Evolutionary conservation across 2,888 invertebrate genomes (phyloP).

Genomic region (Lochmaea capreae): DNA sequence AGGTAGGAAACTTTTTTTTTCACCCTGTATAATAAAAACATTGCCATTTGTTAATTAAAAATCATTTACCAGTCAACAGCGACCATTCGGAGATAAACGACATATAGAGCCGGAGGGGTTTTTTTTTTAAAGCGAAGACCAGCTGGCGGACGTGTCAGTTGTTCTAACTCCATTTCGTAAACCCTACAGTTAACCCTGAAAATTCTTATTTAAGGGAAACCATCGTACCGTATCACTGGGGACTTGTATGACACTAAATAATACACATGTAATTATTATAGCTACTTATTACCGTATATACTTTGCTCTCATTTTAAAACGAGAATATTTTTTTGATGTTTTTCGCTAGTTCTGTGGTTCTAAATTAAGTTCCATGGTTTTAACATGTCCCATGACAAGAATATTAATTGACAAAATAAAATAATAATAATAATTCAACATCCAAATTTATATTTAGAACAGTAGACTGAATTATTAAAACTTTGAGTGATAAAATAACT

Average conservation of each 20-base stretch:
- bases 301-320: no score
- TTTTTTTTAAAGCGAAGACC: constrained; percentile 42
- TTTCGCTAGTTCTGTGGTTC: no score
- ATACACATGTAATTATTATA: constrained; percentile 51
- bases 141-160: constrained; percentile 45
- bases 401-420: no score
- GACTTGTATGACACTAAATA: constrained; percentile 45
- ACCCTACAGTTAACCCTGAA: constrained; percentile 5
- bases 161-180: constrained; percentile 30
- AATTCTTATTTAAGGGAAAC: constrained; percentile 36
- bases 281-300: constrained; percentile 49
- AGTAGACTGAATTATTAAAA: no score
- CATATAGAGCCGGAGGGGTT: constrained; percentile 45
- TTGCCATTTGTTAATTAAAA: no score
- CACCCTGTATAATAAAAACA: background rate
- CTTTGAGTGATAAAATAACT: no score
- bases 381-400: no score
- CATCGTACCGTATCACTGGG: constrained; percentile 47
- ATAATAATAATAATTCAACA: no score
- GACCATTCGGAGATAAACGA: constrained; percentile 53
- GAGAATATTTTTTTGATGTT: no score
- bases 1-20: constrained; percentile 72
- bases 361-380: no score
- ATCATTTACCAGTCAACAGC: constrained; percentile 33
- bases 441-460: no score